Evolutionary conservation across 2,888 invertebrate genomes (phyloP).

Genomic region (Parthenolecanium corni): DNA sequence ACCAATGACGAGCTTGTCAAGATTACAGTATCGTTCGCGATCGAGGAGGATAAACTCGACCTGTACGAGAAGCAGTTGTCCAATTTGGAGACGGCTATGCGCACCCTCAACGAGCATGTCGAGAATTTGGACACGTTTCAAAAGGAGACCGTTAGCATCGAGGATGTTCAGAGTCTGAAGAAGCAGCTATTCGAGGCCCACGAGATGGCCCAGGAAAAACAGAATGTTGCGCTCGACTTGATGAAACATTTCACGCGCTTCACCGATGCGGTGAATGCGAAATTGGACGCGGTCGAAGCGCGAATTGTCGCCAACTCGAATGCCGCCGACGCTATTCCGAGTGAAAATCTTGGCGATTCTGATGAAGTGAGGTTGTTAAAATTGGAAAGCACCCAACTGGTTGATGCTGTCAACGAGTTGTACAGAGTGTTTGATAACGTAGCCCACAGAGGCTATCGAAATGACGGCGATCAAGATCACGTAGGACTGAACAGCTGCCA

Average conservation of each 20-base stretch:
- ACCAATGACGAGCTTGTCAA: constrained; percentile 8
- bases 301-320: background rate
- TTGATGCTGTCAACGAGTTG: constrained; percentile 11
- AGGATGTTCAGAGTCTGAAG: constrained; percentile 22
- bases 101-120: constrained; percentile 2
- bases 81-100: constrained; percentile 14
- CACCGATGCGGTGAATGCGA: constrained; percentile 1
- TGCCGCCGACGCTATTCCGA: background rate
- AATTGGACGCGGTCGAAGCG: constrained; percentile 4
- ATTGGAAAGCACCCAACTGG: background rate
- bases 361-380: constrained; percentile 10
- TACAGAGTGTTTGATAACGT: background rate
- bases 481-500: background rate
- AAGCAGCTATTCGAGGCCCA: constrained; percentile 23
- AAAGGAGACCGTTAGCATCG: constrained; percentile 10
- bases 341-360: too few species aligned
- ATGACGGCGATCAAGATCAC: background rate
- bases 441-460: background rate
- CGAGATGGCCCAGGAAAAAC: constrained; percentile 19
- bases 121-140: constrained; percentile 13
- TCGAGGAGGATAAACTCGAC: constrained; percentile 24
- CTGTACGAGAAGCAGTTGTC: constrained; percentile 14
- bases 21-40: constrained; percentile 8
- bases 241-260: constrained; percentile 12
- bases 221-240: constrained; percentile 9